Base-by-base conservation (phyloP, 2,888 invertebrate genomes). In the Pteria penguin region DNA sequence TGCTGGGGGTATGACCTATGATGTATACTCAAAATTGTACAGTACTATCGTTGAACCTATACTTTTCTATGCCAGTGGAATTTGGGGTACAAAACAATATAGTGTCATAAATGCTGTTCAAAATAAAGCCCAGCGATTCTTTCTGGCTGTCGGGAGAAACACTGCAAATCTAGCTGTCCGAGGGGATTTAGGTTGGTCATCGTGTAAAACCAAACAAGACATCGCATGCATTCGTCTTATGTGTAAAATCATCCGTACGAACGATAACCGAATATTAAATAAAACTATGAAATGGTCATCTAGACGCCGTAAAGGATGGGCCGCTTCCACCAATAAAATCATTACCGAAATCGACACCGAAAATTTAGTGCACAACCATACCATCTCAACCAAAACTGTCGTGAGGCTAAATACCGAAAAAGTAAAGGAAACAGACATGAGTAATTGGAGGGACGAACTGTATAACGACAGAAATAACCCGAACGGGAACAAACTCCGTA, bases 171-270 rank as follows among this genome's bases (percentile, higher is more conserved):
- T 57, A 11, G 62, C 74, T 3, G 22, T 54, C 26, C n/a, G 68
- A 24, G 74, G 74, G 2, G 69, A 74, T 32, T 69, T 69, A 63
- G 68, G 68, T 22, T 68, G 68, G 68, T 2, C 29, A 1, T 68
- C 68, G 18, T 45, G 45, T 2, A 18, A 29, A 14, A 8, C 1
- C 24, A 57, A 5, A 1, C 24, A 68, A 54, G 45, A 45, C 18
- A 27, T 24, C 18, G 60, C 60, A 26, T 8, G 27, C 18, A 60
- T 60, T 5, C 3, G 22, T 14, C 27, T 60, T 8, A 26, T 60
- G 22, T 60, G 60, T 11, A 60, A 1, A 29, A 2, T 26, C 4
- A 18, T 60, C 45, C 45, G 45, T 18, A 45, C 45, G 18, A 18
- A 45, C 18, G 8, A 8, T 8, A 45, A 1, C 45, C 8, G 45